Conservation (phyloP, 2,113 vertebrate genomes). For the Meleagris gallopavo region DNA sequence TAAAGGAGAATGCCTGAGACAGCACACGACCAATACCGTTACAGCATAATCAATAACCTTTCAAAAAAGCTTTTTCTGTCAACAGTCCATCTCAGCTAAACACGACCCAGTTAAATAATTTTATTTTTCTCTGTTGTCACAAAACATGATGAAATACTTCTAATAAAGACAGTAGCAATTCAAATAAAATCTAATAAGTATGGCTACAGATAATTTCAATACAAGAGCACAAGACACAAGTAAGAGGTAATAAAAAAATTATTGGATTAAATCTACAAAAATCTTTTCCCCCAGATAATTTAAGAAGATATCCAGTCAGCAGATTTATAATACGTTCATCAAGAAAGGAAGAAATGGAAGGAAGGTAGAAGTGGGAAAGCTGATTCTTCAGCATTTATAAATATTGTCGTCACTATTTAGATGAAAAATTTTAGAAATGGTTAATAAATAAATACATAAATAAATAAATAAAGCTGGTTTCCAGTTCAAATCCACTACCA, state of each 20-base stretch:
- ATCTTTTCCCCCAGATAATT: not conserved
- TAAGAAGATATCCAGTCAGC: not conserved
- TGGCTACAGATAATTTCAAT: not conserved
- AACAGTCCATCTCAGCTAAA: not conserved
- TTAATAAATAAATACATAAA: too few relatives aligned
- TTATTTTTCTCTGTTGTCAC: slow-evolving; percentile 10
- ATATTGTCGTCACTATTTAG: not conserved
- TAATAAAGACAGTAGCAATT: slow-evolving; percentile 16
- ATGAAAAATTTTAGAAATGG: not conserved
- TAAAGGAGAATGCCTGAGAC: not conserved
- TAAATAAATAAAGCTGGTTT: slow-evolving; percentile 6
- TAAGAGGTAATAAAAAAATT: not conserved
- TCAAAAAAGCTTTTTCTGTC: slow-evolving; percentile 4
- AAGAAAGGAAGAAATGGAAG: not conserved
- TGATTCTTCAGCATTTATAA: not conserved
- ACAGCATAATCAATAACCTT: slow-evolving; percentile 33
- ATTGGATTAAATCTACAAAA: not conserved
- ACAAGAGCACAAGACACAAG: not conserved
- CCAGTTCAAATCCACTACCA: slow-evolving; percentile 18
- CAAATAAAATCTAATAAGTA: slow-evolving; percentile 2
- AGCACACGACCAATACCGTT: not conserved
- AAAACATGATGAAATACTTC: slow-evolving; percentile 4
- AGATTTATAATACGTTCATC: not conserved
- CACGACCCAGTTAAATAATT: slow-evolving; percentile 17
- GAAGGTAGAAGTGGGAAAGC: not conserved